These are phyloP conservation scores for Procavia capensis DNA, from an alignment of 2,113 vertebrate species.

Conservation along the genomic window DNA sequence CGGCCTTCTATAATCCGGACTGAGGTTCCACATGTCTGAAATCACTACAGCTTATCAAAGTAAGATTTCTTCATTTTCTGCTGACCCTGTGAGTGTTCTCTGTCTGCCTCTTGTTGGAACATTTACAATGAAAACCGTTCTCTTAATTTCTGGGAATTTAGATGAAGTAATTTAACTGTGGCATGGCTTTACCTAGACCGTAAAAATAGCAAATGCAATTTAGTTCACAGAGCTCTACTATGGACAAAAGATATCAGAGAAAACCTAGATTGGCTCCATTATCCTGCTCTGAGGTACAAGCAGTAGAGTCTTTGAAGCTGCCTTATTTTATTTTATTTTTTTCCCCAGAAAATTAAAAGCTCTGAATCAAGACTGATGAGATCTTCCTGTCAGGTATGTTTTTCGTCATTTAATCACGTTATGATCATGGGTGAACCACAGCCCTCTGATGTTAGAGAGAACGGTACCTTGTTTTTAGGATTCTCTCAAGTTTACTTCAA, in stretches of 20 bases:
- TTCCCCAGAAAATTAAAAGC: constrained; percentile 49
- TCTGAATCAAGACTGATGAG: background rate
- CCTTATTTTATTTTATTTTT: background rate
- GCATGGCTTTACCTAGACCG: constrained; percentile 14
- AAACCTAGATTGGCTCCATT: background rate
- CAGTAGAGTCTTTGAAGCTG: background rate
- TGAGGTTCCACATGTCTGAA: background rate
- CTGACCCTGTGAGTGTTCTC: background rate
- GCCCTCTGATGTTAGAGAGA: background rate
- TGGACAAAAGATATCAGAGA: background rate
- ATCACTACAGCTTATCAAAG: background rate
- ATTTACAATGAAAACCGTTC: constrained; percentile 38
- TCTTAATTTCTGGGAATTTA: constrained; percentile 53
- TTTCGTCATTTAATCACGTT: background rate
- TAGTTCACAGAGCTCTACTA: background rate
- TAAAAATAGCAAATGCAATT: constrained; percentile 36
- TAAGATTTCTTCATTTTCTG: background rate
- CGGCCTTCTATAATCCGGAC: background rate
- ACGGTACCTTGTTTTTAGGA: background rate
- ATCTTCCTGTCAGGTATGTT: background rate
- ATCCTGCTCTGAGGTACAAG: background rate
- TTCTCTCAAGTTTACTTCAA: background rate
- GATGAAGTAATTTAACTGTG: constrained; percentile 39
- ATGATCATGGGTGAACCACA: background rate
- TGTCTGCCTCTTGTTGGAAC: background rate